Evolutionary conservation across 1,140 invertebrate species (phyloP).

Genomic region (Brachionus calyciflorus): DNA sequence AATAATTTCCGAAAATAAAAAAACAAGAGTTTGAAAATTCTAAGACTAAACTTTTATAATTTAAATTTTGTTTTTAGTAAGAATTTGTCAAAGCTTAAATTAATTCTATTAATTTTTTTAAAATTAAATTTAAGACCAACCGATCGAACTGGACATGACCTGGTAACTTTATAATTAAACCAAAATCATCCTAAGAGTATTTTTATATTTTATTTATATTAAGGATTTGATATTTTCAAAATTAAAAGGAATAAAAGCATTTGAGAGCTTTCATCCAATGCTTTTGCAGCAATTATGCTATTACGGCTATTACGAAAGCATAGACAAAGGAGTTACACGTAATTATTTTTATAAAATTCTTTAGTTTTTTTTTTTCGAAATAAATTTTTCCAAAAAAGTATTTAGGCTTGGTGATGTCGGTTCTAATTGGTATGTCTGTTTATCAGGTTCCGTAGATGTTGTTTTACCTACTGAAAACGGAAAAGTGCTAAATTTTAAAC

Average conservation of each 20-base stretch:
- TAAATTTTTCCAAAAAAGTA: slow-evolving; percentile 68
- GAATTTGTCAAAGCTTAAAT: too few species aligned
- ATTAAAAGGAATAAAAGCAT: slow-evolving; percentile 63
- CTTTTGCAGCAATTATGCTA: slow-evolving; percentile 73
- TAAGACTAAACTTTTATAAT: too few species aligned
- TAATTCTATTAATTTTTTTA: too few species aligned
- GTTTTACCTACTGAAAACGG: slow-evolving; percentile 63
- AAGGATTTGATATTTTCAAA: slow-evolving; percentile 59
- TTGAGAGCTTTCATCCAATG: slow-evolving; percentile 69
- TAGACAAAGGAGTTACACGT: slow-evolving; percentile 75
- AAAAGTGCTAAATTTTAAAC: neutral
- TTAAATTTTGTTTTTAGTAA: too few species aligned
- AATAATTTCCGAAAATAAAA: too few species aligned
- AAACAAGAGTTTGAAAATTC: neutral
- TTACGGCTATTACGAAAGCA: slow-evolving; percentile 72
- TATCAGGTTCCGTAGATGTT: slow-evolving; percentile 71
- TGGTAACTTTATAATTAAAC: slow-evolving; percentile 51
- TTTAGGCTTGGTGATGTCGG: slow-evolving; percentile 74
- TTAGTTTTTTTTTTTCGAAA: too few species aligned
- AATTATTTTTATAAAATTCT: slow-evolving; percentile 64
- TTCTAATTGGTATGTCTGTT: slow-evolving; percentile 74
- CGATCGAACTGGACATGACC: slow-evolving; percentile 71
- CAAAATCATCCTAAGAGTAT: neutral
- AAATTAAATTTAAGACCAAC: slow-evolving; percentile 66
- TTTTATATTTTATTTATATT: neutral